These are phyloP conservation scores for Pegoplata infirma DNA, from an alignment of 2,888 invertebrate species.

Conservation along the genomic window DNA sequence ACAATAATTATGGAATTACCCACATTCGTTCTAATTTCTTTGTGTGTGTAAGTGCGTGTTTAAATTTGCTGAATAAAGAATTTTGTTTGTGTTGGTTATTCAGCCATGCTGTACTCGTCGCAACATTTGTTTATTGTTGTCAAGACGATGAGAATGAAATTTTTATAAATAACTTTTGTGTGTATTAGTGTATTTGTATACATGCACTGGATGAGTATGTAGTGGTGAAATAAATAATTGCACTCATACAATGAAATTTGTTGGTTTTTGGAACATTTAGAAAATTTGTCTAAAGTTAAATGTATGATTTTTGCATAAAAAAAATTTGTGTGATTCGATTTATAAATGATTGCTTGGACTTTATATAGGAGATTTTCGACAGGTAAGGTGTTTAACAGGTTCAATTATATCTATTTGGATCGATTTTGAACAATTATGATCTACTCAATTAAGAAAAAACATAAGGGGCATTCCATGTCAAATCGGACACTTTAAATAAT, in stretches of 20 bases:
- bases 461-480: no score
- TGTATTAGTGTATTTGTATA: constrained; percentile 33
- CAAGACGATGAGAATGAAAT: constrained; percentile 44
- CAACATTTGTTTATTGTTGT: constrained; percentile 43
- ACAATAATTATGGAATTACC: constrained; percentile 32
- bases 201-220: constrained; percentile 10
- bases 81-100: constrained; percentile 53
- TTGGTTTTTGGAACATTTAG: background rate
- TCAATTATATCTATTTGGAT: no score
- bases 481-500: no score
- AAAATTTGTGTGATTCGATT: no score
- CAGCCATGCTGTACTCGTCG: constrained; percentile 29
- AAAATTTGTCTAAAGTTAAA: no score
- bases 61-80: constrained; percentile 50
- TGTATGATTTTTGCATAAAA: no score
- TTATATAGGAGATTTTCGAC: no score
- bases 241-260: constrained; percentile 32
- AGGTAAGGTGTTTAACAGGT: no score
- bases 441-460: no score
- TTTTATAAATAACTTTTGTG: constrained; percentile 10
- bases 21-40: constrained; percentile 31
- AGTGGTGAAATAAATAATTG: constrained; percentile 31
- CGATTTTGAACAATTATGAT: no score
- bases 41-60: constrained; percentile 15
- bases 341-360: background rate